Percentiles rank a stretch among this genome's conserved stretches.
Evolutionary conservation across 2,888 invertebrate genomes (phyloP).

Genomic region (Amorpha juglandis): DNA sequence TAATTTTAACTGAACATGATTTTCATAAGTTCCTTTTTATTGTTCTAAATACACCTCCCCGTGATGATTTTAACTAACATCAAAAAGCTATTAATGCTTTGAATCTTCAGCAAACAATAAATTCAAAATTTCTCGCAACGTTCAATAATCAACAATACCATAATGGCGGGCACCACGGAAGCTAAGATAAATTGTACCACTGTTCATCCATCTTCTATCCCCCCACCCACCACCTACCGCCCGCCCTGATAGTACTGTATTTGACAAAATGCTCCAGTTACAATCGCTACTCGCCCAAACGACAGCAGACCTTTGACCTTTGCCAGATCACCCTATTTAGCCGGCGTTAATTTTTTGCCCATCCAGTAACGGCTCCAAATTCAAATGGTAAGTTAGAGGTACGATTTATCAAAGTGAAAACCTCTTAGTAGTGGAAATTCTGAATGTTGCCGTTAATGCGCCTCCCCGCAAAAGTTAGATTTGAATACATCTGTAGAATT

Average conservation of each 20-base stretch:
- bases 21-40: no score
- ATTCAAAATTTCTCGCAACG: not conserved
- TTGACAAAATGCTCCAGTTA: constrained; percentile 54
- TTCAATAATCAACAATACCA: not conserved
- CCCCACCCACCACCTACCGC: constrained; percentile 39
- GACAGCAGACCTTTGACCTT: constrained; percentile 34
- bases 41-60: no score
- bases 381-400: constrained; percentile 37
- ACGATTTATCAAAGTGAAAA: constrained; percentile 37
- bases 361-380: constrained; percentile 32
- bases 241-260: constrained; percentile 45
- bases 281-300: constrained; percentile 32
- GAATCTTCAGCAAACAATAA: no score
- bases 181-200: constrained; percentile 8
- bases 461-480: constrained; percentile 21
- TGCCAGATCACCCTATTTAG: constrained; percentile 30
- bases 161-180: not conserved
- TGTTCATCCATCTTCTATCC: constrained; percentile 22
- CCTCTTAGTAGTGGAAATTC: constrained; percentile 24
- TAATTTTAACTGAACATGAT: no score
- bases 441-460: constrained; percentile 27
- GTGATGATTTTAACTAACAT: no score
- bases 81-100: no score
- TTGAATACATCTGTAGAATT: constrained; percentile 25
- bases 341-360: constrained; percentile 33